Evolutionary conservation across 1,140 invertebrate species (phyloP).

Genomic region (Epicauta chinensis): DNA sequence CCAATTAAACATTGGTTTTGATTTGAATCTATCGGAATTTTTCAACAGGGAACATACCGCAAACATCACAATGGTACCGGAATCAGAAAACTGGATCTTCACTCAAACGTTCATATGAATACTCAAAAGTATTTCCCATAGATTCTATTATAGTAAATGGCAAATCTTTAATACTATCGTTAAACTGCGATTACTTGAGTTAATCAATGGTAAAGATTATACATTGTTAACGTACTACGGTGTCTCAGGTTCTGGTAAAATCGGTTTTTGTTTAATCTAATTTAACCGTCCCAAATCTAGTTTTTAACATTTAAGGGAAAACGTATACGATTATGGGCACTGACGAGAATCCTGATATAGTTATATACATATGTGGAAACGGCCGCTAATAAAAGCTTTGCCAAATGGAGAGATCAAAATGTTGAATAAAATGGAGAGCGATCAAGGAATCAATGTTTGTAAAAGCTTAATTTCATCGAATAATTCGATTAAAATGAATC

Average conservation of each 20-base stretch:
- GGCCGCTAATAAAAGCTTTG: conserved; percentile 44
- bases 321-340: no score
- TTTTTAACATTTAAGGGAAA: no score
- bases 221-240: conserved; percentile 79
- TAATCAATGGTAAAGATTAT: conserved; percentile 65
- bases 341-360: conserved; percentile 63
- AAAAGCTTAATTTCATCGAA: no score
- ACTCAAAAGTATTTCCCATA: no score
- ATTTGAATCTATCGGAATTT: conserved; percentile 40
- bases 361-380: conserved; percentile 65
- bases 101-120: no score
- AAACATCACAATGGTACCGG: no score
- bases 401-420: conserved; percentile 44
- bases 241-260: no score
- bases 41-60: conserved; percentile 35
- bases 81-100: no score
- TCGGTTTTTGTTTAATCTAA: no score
- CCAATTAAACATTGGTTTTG: conserved; percentile 38
- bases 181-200: conserved; percentile 51
- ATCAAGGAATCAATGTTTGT: conserved; percentile 45
- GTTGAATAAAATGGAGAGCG: conserved; percentile 39
- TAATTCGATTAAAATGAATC: not conserved
- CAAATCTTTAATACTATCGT: conserved; percentile 56
- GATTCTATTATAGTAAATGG: conserved; percentile 50
- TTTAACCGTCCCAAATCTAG: no score